Evolutionary conservation across 2,888 invertebrate species (phyloP).

Genomic region (Macaria liturata): DNA sequence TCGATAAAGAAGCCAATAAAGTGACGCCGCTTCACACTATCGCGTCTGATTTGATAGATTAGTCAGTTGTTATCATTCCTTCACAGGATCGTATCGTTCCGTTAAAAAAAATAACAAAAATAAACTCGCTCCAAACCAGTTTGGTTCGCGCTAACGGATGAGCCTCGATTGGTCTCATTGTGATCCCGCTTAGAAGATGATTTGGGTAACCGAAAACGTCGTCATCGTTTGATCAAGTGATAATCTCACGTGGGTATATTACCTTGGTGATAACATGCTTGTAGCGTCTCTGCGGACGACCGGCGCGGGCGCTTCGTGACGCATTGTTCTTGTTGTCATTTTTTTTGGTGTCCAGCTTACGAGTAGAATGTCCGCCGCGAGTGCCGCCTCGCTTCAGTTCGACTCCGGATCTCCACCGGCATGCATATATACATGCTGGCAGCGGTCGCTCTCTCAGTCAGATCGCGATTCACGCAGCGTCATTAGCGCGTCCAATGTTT

Average conservation of each 20-base stretch:
- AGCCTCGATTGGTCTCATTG: background rate
- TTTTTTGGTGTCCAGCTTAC: constrained; percentile 53
- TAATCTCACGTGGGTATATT: constrained; percentile 39
- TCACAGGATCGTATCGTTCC: background rate
- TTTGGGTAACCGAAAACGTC: constrained; percentile 24
- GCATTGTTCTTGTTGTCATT: constrained; percentile 49
- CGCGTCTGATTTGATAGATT: constrained; percentile 12
- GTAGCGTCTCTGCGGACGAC: constrained; percentile 32
- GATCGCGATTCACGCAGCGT: constrained; percentile 37
- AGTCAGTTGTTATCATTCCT: constrained; percentile 10
- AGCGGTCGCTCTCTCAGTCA: constrained; percentile 47
- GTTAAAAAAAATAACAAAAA: background rate
- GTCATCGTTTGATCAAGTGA: constrained; percentile 37
- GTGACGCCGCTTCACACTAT: constrained; percentile 8
- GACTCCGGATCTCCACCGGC: constrained; percentile 51
- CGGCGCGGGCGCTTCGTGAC: constrained; percentile 46
- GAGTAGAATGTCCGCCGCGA: constrained; percentile 43
- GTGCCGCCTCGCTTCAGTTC: constrained; percentile 53
- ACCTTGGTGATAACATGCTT: constrained; percentile 52
- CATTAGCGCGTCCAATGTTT: constrained; percentile 46
- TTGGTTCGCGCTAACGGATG: background rate
- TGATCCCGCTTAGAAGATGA: constrained; percentile 4
- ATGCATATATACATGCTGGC: constrained; percentile 67
- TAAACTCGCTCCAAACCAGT: background rate
- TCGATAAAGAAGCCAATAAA: constrained; percentile 18